phyloP scores from a whole-genome alignment of 2,797 vertebrate genomes.

The Anas capensis region DNA sequence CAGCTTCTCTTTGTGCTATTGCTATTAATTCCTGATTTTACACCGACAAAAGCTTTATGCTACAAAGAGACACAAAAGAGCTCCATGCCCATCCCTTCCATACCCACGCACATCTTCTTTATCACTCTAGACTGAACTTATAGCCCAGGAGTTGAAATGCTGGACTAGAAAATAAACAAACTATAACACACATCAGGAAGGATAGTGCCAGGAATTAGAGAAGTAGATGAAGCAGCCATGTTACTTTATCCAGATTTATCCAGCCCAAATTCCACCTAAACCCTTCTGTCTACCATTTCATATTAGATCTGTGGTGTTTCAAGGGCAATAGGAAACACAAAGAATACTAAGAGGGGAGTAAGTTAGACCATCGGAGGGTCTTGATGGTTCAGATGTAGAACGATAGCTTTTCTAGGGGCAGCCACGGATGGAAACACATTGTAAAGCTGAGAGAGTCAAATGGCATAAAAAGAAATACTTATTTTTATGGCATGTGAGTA shows the following conservation, averaged over 20 bases:
- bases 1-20: not conserved
- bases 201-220: not conserved
- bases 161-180: not conserved
- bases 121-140: not conserved
- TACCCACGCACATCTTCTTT: not conserved
- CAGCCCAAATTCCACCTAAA: not conserved
- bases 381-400: not conserved
- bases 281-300: not conserved
- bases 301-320: not conserved
- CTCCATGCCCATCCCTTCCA: not conserved
- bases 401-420: not conserved
- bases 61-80: not conserved
- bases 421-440: not conserved
- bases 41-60: not conserved
- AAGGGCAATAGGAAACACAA: not conserved
- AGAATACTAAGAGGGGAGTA: not conserved
- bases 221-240: not conserved
- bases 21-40: not conserved
- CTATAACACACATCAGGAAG: accelerated
- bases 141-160: not conserved
- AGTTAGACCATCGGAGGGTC: not conserved
- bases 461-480: not conserved
- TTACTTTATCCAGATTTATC: not conserved
- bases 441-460: not conserved
- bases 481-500: not conserved